Evolutionary conservation across 2,888 invertebrate genomes (phyloP), one percentile per base, ranked within the genome.

Genomic region (Leptarthrus brevirostris): DNA sequence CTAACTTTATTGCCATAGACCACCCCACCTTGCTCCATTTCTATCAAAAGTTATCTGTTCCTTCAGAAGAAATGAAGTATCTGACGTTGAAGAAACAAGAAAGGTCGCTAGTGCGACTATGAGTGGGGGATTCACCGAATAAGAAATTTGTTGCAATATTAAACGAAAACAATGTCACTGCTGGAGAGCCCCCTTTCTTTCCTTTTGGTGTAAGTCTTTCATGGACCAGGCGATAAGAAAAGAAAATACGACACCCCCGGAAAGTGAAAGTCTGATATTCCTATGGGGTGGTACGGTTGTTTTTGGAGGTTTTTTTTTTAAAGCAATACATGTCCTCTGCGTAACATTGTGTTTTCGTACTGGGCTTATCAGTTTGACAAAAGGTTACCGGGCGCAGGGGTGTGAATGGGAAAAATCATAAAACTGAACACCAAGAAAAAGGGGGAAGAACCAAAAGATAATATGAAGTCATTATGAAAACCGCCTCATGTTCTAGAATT

Each of bases 121-220:
- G 18, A 36, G 12, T 36, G 26, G 5, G n/a, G 22, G 72, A 36
- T 20, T 58, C 61, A n/a, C 8, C 20, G 52, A 34, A 72, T 49
- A 58, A 30, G 61, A 52, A 72, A 72, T 72, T 72, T 72, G 72
- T 61, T 58, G 49, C 77, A 76, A 77, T 78, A 78, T 78, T 77
- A 77, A 77, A 78, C 71, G 77, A 79, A 79, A 79, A 79, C 79
- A 79, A 79, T 79, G 75, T 79, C 78, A 77, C 74, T 75, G 75
- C 75, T 73, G 74, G 73, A 74, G 75, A 36, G 52, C 66, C 73
- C 70, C 66, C 73, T 69, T 73, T 58, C 52, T 70, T 71, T 64
- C 54, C 61, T 34, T 58, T 52, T 34, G 20, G n/a, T 22, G 24
- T 30, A 52, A 52, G 64, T 12, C 52, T 52, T 44, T 52, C 69